Evolutionary conservation across 37 sponge, comb jelly and placozoan species (phyloP), one percentile per base, ranked within the genome.

Genomic region (Geodia barretti): DNA sequence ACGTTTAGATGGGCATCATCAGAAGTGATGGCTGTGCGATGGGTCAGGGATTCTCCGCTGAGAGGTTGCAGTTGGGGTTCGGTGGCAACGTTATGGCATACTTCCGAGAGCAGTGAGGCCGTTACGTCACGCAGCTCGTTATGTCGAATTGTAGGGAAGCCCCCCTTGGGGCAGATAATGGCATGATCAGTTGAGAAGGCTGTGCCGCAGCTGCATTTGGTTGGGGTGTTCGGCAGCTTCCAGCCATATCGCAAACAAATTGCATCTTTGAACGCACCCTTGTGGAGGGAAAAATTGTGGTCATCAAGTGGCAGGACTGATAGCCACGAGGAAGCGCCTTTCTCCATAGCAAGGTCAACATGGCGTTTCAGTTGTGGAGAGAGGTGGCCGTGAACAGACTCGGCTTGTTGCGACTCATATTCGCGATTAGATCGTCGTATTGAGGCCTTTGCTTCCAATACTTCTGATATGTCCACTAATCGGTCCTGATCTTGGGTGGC

Each of bases 51-150:
- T 62, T 80, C 81, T 24, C 81, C 81, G 17, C 37, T 41, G 26
- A 80, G 71, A 32, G 81, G 81, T 60, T 80, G 81, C 3, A 70
- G 71, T 20, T 41, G 59, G 11, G 71, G 81, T 74, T 82, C 83
- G 14, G 75, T 82, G 14, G 43, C 67, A 33, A 82, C 74, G 39
- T 73, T 82, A 26, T 72, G 63, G 68, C 83, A 82, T 23, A 82
- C 83, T 37, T 82, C 83, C 30, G 66, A 66, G 65, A 82, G 73
- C 20, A 82, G 58, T 42, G 64, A 41, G 25, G 83, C 74, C 11
- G 83, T 82, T 8, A 82, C 41, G 64, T 82, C 83, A 32, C 83
- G 62, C 33, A 82, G 32, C 25, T 74, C 74, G 40, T 82, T 73
- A 54, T 82, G 83, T 30, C 83, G 42, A 64, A 82, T 73, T 26